These are phyloP conservation scores for Macropis europaea DNA, from an alignment of 2,888 invertebrate genomes.

Conservation along the genomic window DNA sequence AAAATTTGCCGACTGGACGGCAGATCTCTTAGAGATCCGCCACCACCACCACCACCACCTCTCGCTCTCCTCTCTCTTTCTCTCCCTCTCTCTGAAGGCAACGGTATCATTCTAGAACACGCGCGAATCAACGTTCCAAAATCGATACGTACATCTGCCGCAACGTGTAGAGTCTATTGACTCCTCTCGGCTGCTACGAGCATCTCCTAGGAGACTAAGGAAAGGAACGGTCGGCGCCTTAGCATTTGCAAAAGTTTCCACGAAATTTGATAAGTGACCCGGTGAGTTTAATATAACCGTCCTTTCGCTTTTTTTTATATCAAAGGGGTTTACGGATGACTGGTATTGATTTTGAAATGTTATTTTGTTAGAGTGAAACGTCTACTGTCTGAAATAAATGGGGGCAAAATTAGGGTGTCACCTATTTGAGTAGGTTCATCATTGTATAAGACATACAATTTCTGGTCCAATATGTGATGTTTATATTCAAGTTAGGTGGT, in stretches of 20 bases:
- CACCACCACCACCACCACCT: background rate
- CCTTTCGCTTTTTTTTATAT: constrained; percentile 1
- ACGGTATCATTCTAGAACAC: constrained; percentile 57
- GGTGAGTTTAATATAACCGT: too few relatives aligned
- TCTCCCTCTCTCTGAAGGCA: constrained; percentile 32
- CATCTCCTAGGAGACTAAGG: constrained; percentile 50
- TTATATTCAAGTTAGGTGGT: too few relatives aligned
- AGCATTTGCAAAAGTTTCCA: constrained; percentile 35
- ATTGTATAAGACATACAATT: too few relatives aligned
- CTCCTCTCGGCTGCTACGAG: constrained; percentile 39
- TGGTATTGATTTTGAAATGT: too few relatives aligned
- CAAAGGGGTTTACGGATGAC: constrained; percentile 10
- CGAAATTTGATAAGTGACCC: constrained; percentile 17
- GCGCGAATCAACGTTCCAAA: constrained; percentile 62
- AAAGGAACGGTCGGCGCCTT: constrained; percentile 25
- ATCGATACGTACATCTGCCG: constrained; percentile 65
- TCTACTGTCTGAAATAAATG: too few relatives aligned
- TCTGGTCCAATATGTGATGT: too few relatives aligned
- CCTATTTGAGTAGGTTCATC: too few relatives aligned
- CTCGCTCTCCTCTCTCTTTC: constrained; percentile 11
- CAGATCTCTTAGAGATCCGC: background rate
- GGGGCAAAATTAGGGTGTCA: too few relatives aligned
- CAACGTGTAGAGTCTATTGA: constrained; percentile 61
- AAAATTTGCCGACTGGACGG: constrained; percentile 1
- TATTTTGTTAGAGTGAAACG: too few relatives aligned